Percentiles rank a stretch among this genome's conserved stretches.
Conservation (phyloP, 2,888 invertebrate species). For the Drosophila cracens region DNA sequence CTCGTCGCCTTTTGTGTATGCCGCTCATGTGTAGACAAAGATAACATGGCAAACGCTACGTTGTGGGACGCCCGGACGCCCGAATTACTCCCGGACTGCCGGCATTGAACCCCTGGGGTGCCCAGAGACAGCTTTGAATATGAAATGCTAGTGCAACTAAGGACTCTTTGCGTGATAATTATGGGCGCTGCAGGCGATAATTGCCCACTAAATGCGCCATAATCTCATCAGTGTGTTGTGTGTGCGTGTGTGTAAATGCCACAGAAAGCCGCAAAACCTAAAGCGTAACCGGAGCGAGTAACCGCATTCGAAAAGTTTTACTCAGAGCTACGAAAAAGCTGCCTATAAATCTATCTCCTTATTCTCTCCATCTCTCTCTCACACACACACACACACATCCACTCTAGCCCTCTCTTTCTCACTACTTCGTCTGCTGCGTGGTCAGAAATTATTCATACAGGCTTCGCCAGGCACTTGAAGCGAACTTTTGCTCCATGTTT, state of each 20-base stretch:
- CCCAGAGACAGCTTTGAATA: constrained; percentile 60
- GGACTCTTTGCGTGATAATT: constrained; percentile 69
- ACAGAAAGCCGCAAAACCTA: constrained; percentile 55
- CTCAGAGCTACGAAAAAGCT: constrained; percentile 42
- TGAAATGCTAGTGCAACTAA: constrained; percentile 72
- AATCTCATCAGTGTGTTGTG: constrained; percentile 46
- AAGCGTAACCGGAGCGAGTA: constrained; percentile 39
- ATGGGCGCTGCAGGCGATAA: constrained; percentile 77
- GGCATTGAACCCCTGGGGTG: constrained; percentile 17
- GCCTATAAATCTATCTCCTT: background rate
- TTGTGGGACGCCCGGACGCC: constrained; percentile 7
- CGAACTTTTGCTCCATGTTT: constrained; percentile 63
- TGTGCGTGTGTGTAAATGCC: constrained; percentile 2
- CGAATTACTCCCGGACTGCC: constrained; percentile 2
- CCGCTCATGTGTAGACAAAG: constrained; percentile 68
- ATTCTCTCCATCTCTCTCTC: background rate
- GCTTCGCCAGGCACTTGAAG: constrained; percentile 32
- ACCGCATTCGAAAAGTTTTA: constrained; percentile 47
- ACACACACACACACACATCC: background rate
- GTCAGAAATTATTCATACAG: constrained; percentile 66
- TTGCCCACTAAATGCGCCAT: constrained; percentile 75
- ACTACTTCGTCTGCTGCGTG: constrained; percentile 39
- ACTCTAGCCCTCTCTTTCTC: background rate
- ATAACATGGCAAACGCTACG: constrained; percentile 62
- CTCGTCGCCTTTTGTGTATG: constrained; percentile 59